Percentiles rank a stretch among this genome's conserved stretches.
Evolutionary conservation across 1,140 invertebrate species (phyloP).

Genomic region (Octopus bimaculoides): DNA sequence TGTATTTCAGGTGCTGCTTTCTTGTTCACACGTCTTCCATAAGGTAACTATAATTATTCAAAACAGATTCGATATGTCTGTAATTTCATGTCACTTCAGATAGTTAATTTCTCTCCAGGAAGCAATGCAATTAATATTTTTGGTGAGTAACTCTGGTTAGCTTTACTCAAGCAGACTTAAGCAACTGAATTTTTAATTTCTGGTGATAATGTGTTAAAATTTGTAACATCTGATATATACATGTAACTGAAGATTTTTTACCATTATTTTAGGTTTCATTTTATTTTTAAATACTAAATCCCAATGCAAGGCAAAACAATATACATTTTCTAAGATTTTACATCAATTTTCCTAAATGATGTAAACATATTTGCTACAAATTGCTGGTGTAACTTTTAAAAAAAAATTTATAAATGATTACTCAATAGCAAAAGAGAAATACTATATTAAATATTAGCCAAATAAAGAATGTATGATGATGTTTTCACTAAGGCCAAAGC

Average conservation of each 20-base stretch:
- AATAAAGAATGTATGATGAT: too few species aligned
- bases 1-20: conserved; percentile 50
- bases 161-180: neutral
- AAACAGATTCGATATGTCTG: neutral
- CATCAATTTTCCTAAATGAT: too few species aligned
- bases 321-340: too few species aligned
- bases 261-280: too few species aligned
- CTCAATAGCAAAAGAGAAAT: too few species aligned
- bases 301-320: too few species aligned
- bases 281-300: too few species aligned
- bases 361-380: too few species aligned
- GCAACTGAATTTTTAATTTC: neutral
- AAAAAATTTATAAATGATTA: too few species aligned
- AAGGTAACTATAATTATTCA: conserved; percentile 34
- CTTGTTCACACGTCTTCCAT: conserved; percentile 57
- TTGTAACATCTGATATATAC: neutral
- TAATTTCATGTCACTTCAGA: neutral
- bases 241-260: neutral
- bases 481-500: too few species aligned
- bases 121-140: neutral
- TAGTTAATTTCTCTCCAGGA: conserved; percentile 1
- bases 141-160: neutral
- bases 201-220: neutral
- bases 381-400: too few species aligned
- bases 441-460: too few species aligned